phyloP scores from a whole-genome alignment of 2,113 vertebrate genomes.

The Pleuronectes platessa region DNA sequence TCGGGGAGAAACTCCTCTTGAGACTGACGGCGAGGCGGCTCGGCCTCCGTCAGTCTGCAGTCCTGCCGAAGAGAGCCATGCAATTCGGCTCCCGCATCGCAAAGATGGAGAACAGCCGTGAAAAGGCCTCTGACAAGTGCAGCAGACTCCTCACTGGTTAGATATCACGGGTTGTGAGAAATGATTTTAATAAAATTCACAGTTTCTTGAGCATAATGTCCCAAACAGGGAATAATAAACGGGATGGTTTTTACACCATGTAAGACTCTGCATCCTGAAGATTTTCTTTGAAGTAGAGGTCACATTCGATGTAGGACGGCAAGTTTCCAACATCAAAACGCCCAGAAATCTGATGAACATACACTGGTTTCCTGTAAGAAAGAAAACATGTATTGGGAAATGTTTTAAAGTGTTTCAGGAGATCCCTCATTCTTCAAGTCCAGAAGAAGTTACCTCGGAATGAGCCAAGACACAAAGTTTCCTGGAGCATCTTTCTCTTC shows the following conservation, averaged over 20 bases:
- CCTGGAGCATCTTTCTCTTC: slow-evolving; percentile 84
- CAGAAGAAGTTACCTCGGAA: slow-evolving; percentile 71
- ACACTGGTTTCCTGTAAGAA: slow-evolving; percentile 78
- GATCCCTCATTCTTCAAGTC: not conserved
- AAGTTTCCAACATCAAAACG: slow-evolving; percentile 87
- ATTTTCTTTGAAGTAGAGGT: slow-evolving; percentile 81
- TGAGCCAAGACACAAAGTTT: slow-evolving; percentile 85
- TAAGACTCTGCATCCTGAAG: slow-evolving; percentile 68
- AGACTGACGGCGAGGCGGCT: slow-evolving; percentile 85
- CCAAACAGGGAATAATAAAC: no score
- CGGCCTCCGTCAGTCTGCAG: slow-evolving; percentile 83
- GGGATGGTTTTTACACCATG: slow-evolving; percentile 65
- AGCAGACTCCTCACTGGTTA: slow-evolving; percentile 80
- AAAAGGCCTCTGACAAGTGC: slow-evolving; percentile 92
- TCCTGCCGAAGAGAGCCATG: slow-evolving; percentile 93
- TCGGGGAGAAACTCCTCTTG: slow-evolving; percentile 94
- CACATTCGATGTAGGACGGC: slow-evolving; percentile 80
- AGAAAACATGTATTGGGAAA: not conserved
- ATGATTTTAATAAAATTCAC: not conserved
- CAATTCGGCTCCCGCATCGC: slow-evolving; percentile 97
- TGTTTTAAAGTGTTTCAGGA: not conserved
- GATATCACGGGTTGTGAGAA: not conserved
- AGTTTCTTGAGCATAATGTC: not conserved
- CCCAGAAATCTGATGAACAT: slow-evolving; percentile 77
- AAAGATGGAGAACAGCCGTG: slow-evolving; percentile 88